Percentiles rank a stretch among this genome's conserved stretches.
phyloP scores from a whole-genome alignment of 2,113 vertebrate genomes.

The Nettapus auritus region DNA sequence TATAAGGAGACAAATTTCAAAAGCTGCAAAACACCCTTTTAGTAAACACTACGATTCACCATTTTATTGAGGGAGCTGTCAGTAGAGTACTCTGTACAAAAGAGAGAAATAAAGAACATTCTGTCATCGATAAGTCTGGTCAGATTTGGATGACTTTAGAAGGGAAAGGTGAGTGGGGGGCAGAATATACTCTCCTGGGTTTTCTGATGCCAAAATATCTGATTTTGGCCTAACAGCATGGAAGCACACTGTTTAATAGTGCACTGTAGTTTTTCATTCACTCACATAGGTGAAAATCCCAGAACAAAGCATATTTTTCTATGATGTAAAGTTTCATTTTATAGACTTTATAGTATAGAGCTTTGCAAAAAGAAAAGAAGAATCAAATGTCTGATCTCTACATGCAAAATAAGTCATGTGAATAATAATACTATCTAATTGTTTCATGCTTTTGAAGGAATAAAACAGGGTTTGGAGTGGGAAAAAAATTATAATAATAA shows the following conservation, averaged over 20 bases:
- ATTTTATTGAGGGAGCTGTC: neutral
- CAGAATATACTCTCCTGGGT: neutral
- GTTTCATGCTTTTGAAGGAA: neutral
- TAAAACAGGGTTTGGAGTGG: neutral
- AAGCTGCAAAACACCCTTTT: neutral
- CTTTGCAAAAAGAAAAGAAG: neutral
- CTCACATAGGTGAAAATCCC: neutral
- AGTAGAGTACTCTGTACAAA: neutral
- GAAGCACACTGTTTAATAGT: neutral
- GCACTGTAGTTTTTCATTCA: neutral
- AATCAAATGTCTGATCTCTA: neutral
- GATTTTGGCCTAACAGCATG: neutral
- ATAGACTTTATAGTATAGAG: neutral
- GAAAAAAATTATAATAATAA: neutral
- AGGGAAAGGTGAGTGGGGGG: neutral
- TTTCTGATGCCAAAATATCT: neutral
- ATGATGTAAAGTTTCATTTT: neutral
- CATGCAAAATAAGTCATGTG: neutral
- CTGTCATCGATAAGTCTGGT: neutral
- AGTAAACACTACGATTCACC: neutral
- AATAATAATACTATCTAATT: neutral
- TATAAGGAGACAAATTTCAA: neutral
- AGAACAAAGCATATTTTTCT: neutral
- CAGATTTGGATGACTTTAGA: neutral
- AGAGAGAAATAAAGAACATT: neutral